These are phyloP conservation scores for Gymnodraco acuticeps DNA, from an alignment of 2,797 vertebrate genomes.

Conservation along the genomic window DNA sequence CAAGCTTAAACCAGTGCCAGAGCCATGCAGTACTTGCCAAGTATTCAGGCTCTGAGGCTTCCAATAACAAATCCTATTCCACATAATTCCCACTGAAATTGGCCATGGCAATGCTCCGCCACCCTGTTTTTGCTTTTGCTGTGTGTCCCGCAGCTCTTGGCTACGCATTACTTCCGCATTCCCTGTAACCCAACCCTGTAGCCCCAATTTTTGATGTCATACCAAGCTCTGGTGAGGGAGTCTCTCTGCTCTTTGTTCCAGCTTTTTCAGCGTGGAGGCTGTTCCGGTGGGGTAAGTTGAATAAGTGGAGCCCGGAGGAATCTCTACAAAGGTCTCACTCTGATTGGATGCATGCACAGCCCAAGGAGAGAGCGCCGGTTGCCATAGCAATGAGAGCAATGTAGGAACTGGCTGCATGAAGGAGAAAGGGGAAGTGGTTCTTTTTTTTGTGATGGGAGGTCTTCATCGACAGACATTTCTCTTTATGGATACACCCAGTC, in stretches of 20 bases:
- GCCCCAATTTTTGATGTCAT: slow-evolving; percentile 74
- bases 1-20: slow-evolving; percentile 81
- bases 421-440: slow-evolving; percentile 75
- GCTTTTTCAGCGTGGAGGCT: slow-evolving; percentile 78
- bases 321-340: slow-evolving; percentile 88
- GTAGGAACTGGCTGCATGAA: slow-evolving; percentile 80
- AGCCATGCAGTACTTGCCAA: slow-evolving; percentile 77
- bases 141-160: slow-evolving; percentile 61
- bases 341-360: slow-evolving; percentile 87
- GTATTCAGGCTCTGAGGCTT: slow-evolving; percentile 77
- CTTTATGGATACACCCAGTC: slow-evolving; percentile 58
- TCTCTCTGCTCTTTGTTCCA: slow-evolving; percentile 82
- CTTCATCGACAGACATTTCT: slow-evolving; percentile 71
- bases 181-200: slow-evolving; percentile 71
- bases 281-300: slow-evolving; percentile 85
- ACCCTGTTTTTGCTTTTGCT: slow-evolving; percentile 69
- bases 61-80: slow-evolving; percentile 82
- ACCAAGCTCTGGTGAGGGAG: slow-evolving; percentile 69
- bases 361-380: slow-evolving; percentile 84
- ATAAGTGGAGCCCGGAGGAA: slow-evolving; percentile 87
- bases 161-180: slow-evolving; percentile 69
- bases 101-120: slow-evolving; percentile 70
- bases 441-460: slow-evolving; percentile 80
- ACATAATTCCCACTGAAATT: slow-evolving; percentile 82
- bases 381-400: slow-evolving; percentile 87